Percentiles rank a stretch among this genome's conserved stretches.
Evolutionary conservation across 2,113 vertebrate genomes (phyloP).

Genomic region (Mustela nigripes): DNA sequence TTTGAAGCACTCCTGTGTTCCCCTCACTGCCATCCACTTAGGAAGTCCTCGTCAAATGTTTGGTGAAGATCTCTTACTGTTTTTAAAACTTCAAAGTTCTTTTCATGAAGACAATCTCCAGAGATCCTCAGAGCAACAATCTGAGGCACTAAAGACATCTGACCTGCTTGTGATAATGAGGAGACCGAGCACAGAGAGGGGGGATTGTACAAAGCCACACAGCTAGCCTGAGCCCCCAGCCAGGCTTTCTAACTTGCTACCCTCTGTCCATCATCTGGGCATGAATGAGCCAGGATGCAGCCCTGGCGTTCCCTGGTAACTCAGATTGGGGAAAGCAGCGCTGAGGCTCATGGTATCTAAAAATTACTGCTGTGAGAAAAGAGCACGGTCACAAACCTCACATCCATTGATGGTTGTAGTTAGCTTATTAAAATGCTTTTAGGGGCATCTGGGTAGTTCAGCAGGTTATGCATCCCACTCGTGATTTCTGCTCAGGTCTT

Average conservation of each 20-base stretch:
- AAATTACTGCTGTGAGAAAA: background rate
- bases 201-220: background rate
- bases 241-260: background rate
- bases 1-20: background rate
- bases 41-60: background rate
- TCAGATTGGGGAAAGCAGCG: background rate
- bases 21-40: background rate
- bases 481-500: no score
- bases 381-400: background rate
- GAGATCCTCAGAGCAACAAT: background rate
- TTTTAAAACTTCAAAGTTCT: background rate
- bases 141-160: background rate
- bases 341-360: background rate
- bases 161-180: background rate
- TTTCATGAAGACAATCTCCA: background rate
- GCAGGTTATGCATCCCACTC: no score
- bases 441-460: no score
- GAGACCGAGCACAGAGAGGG: background rate
- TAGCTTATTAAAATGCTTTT: background rate
- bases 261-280: background rate
- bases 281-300: background rate
- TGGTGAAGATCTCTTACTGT: background rate
- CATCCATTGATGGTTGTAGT: background rate
- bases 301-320: background rate
- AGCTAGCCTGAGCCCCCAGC: no score